phyloP scores from a whole-genome alignment of 2,797 vertebrate genomes.

The Pyrocephalus nanus region DNA sequence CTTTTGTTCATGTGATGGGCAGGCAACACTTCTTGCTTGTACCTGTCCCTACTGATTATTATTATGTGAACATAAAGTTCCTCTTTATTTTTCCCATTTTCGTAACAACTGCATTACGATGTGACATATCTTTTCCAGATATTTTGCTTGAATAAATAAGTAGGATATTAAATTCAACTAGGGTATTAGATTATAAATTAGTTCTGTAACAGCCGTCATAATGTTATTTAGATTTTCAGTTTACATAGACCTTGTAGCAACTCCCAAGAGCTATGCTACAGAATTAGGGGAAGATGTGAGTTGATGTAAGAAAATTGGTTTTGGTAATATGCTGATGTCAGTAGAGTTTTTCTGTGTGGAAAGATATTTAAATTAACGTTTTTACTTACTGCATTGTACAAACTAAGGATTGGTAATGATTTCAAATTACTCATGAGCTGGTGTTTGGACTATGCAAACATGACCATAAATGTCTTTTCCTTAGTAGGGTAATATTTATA shows the following conservation, averaged over 20 bases:
- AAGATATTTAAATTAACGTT: constrained; percentile 78
- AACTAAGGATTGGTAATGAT: constrained; percentile 74
- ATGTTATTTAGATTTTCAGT: constrained; percentile 98
- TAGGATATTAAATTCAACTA: constrained; percentile 89
- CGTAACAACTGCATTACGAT: constrained; percentile 78
- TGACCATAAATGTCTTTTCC: constrained; percentile 56
- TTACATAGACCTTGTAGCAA: constrained; percentile 91
- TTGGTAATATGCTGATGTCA: constrained; percentile 96
- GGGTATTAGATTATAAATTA: constrained; percentile 98
- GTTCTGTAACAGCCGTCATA: constrained; percentile 93
- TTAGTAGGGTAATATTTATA: constrained; percentile 48
- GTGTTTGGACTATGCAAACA: constrained; percentile 46
- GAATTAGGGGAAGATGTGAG: constrained; percentile 98
- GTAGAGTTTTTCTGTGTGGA: constrained; percentile 83
- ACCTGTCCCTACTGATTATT: constrained; percentile 74
- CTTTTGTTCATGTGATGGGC: constrained; percentile 56
- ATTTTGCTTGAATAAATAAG: constrained; percentile 86
- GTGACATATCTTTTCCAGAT: constrained; percentile 81
- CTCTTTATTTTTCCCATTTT: constrained; percentile 74
- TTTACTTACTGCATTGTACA: constrained; percentile 73
- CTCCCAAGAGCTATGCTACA: constrained; percentile 94
- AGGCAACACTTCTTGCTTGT: constrained; percentile 69
- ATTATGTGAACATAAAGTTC: constrained; percentile 64
- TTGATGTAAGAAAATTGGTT: constrained; percentile 98
- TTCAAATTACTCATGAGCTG: constrained; percentile 67